Conservation (phyloP, 2,797 vertebrate genomes). For the Hyperoplus immaculatus region DNA sequence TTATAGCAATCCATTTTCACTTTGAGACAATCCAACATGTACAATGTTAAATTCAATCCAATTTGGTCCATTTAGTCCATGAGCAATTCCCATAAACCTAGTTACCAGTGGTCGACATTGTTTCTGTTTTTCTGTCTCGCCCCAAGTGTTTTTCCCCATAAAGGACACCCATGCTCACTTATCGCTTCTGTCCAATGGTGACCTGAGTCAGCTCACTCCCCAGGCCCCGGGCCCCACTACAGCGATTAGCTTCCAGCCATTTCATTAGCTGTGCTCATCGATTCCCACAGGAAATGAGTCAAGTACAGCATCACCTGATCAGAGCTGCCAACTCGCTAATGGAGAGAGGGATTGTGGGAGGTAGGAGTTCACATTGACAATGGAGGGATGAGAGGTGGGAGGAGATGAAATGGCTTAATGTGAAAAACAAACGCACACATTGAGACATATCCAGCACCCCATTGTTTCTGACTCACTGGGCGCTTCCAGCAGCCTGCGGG, state of each 20-base stretch:
- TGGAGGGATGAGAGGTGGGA: conserved; percentile 53
- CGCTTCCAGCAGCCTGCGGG: conserved; percentile 50
- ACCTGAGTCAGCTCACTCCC: conserved; percentile 13
- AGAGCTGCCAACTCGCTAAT: conserved; percentile 60
- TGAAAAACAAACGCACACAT: conserved; percentile 53
- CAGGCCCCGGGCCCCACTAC: conserved; percentile 41
- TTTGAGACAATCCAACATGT: too few species aligned
- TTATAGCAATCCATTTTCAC: too few species aligned
- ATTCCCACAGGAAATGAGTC: conserved; percentile 73
- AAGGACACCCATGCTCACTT: conserved; percentile 35
- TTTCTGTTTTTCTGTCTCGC: conserved; percentile 8
- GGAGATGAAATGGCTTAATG: conserved; percentile 58
- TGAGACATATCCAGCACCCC: conserved; percentile 31
- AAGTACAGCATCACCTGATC: conserved; percentile 68
- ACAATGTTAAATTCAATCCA: too few species aligned
- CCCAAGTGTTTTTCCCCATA: conserved; percentile 33
- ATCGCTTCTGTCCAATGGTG: conserved; percentile 26
- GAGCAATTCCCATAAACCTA: too few species aligned
- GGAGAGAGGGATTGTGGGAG: conserved; percentile 49
- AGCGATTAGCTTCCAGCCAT: conserved; percentile 64
- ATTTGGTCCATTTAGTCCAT: background rate
- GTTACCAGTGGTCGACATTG: background rate
- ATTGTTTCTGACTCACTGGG: conserved; percentile 53
- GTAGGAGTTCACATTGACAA: conserved; percentile 57
- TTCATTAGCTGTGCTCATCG: conserved; percentile 75